Conservation (phyloP, 2,888 invertebrate species). For the Lycocerus yunnanus region DNA sequence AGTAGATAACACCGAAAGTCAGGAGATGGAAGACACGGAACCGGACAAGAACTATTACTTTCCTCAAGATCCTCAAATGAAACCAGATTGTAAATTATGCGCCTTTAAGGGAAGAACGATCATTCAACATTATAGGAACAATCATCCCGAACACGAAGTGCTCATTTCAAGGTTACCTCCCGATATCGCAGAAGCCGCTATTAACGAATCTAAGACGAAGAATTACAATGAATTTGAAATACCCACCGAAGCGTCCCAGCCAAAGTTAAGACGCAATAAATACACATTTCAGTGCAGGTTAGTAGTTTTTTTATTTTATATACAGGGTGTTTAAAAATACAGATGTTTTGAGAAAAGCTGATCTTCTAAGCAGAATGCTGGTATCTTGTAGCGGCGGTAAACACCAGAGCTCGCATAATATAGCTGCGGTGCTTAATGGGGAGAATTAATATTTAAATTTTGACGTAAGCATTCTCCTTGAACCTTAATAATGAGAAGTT, state of each 20-base stretch:
- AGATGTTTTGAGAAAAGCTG: background rate
- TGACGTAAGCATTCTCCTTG: too few species aligned
- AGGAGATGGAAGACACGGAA: background rate
- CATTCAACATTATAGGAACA: slow-evolving; percentile 67
- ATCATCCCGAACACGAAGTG: slow-evolving; percentile 68
- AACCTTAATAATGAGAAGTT: too few species aligned
- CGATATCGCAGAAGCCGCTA: slow-evolving; percentile 59
- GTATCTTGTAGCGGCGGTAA: too few species aligned
- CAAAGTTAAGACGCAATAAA: slow-evolving; percentile 26
- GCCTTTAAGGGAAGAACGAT: slow-evolving; percentile 63
- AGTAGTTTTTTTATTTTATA: background rate
- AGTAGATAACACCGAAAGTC: background rate
- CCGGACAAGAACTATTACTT: slow-evolving; percentile 58
- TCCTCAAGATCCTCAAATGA: slow-evolving; percentile 48
- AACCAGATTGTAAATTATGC: slow-evolving; percentile 66
- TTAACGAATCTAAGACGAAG: slow-evolving; percentile 56
- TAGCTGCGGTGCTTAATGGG: too few species aligned
- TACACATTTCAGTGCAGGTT: slow-evolving; percentile 43
- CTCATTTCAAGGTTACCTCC: slow-evolving; percentile 65
- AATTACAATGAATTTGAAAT: slow-evolving; percentile 35
- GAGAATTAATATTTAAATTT: too few species aligned
- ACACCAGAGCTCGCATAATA: too few species aligned
- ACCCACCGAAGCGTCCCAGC: slow-evolving; percentile 33
- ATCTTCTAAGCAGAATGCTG: too few species aligned
- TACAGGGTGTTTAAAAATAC: background rate